These are phyloP conservation scores for Tachuris rubrigastra DNA, from an alignment of 2,113 vertebrate genomes.

Conservation along the genomic window DNA sequence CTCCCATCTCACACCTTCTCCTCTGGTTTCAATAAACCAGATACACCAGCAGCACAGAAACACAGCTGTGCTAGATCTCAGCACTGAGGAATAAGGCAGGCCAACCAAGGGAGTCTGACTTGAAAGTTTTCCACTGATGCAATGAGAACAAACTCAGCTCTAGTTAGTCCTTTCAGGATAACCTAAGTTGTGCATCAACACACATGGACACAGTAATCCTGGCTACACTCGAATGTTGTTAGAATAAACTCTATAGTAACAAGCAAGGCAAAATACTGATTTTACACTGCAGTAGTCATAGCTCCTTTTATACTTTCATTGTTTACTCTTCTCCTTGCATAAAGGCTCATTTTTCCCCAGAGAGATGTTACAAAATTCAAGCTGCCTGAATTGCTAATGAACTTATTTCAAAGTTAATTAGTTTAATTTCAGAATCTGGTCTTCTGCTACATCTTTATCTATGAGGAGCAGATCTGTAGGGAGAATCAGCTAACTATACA, in stretches of 20 bases:
- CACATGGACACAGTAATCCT: neutral
- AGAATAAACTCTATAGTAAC: neutral
- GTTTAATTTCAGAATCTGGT: neutral
- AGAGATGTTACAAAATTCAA: neutral
- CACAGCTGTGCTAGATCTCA: neutral
- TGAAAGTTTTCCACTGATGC: neutral
- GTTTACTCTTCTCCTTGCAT: neutral
- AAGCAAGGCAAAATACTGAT: neutral
- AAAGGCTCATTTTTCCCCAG: neutral
- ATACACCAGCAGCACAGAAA: neutral
- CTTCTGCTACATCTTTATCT: neutral
- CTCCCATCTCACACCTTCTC: neutral
- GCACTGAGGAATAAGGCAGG: rapidly evolving
- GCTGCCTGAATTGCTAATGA: neutral
- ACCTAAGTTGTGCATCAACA: neutral
- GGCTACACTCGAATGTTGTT: neutral
- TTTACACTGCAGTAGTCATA: neutral
- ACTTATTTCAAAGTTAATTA: neutral
- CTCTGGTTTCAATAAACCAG: neutral
- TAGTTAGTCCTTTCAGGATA: neutral
- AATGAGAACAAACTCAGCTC: neutral
- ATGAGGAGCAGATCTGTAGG: neutral
- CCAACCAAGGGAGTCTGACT: neutral
- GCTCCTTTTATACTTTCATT: neutral
- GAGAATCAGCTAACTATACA: neutral